Conservation (phyloP, 2,113 vertebrate genomes). For the Chamaea fasciata region DNA sequence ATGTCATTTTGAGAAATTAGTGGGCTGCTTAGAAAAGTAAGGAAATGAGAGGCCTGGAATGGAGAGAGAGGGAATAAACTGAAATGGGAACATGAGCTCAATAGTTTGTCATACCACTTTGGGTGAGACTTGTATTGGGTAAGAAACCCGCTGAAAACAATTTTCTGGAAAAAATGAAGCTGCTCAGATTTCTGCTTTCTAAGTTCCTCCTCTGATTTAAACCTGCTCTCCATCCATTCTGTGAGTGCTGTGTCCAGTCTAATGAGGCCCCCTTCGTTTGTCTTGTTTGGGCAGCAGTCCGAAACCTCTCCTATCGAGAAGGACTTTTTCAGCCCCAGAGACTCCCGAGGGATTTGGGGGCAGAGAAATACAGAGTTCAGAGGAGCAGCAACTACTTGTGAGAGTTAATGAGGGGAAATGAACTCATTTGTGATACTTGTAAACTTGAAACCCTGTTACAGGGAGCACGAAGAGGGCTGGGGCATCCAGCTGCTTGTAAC, state of each 20-base stretch:
- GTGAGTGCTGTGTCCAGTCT: neutral
- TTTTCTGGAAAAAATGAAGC: slow-evolving; percentile 42
- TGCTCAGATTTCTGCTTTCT: slow-evolving; percentile 9
- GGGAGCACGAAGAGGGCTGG: neutral
- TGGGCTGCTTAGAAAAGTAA: neutral
- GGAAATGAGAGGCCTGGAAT: neutral
- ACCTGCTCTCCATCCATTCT: neutral
- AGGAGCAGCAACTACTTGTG: neutral
- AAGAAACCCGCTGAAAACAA: slow-evolving; percentile 50
- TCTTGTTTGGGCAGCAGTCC: neutral
- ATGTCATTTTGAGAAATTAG: neutral
- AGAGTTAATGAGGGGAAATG: slow-evolving; percentile 42
- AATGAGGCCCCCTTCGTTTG: neutral
- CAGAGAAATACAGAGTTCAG: slow-evolving; percentile 17
- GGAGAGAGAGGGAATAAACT: neutral
- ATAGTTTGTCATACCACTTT: neutral
- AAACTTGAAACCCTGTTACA: neutral
- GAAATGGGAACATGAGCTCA: slow-evolving; percentile 21
- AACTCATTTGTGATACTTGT: slow-evolving; percentile 36
- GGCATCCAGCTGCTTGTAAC: neutral
- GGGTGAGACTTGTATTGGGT: neutral
- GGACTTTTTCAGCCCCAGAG: neutral
- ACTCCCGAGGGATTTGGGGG: neutral
- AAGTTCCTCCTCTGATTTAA: neutral
- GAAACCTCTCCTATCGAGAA: neutral